Percentiles rank a stretch among this genome's conserved stretches.
Evolutionary conservation across 2,888 invertebrate species (phyloP).

Genomic region (Hermodice carunculata): DNA sequence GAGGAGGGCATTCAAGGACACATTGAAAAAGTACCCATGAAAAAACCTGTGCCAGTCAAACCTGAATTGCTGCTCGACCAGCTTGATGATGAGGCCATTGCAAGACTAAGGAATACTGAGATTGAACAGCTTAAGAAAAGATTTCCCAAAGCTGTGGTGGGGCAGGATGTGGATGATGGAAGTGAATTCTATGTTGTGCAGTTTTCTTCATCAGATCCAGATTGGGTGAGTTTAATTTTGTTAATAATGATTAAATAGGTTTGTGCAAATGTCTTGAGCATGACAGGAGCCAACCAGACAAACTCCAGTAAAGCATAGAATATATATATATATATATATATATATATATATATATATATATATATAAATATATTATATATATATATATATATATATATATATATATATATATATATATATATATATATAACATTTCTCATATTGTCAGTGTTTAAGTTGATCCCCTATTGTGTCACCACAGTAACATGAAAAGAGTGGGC

Average conservation of each 20-base stretch:
- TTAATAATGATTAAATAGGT: too few relatives aligned
- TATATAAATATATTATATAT: too few relatives aligned
- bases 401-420: too few relatives aligned
- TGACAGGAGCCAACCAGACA: too few relatives aligned
- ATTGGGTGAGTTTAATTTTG: conserved; percentile 58
- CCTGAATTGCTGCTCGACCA: conserved; percentile 25
- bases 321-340: too few relatives aligned
- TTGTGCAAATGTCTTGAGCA: too few relatives aligned
- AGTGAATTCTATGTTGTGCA: conserved; percentile 25
- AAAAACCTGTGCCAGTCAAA: neutral
- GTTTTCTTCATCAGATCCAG: conserved; percentile 61
- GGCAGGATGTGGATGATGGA: conserved; percentile 31
- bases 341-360: too few relatives aligned
- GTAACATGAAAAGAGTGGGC: too few relatives aligned
- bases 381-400: too few relatives aligned
- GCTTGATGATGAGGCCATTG: conserved; percentile 39
- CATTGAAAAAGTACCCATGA: neutral
- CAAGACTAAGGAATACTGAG: conserved; percentile 52
- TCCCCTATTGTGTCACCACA: too few relatives aligned
- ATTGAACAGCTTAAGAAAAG: conserved; percentile 55
- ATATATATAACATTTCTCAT: neutral
- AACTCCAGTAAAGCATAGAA: too few relatives aligned
- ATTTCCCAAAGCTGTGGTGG: conserved; percentile 49
- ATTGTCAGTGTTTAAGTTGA: too few relatives aligned
- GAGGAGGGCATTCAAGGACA: neutral